Base-by-base conservation (phyloP, 2,113 vertebrate species). In the Myotis lucifugus region DNA sequence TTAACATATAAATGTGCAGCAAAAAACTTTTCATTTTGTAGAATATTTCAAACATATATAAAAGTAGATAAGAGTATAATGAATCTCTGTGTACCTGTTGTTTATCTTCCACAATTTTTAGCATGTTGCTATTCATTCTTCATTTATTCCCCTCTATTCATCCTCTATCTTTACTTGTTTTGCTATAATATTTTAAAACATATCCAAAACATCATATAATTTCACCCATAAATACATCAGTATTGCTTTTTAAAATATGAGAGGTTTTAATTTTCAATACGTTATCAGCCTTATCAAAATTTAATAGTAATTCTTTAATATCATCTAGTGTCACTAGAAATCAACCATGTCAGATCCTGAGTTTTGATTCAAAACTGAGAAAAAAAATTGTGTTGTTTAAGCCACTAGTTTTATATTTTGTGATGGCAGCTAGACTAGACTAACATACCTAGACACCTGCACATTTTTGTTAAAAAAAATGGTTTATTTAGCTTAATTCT, bases 291-390 rank as follows among this genome's bases (percentile, higher is more conserved):
- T 67, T 46, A 59, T 46, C 9, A 81, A 74, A 89, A 92, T 89
- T 52, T 70, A 90, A 72, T 59, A 93, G 12, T 8, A 78, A 50
- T 83, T 96, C 9, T 74, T 94, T 64, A 70, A 37, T 73, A 37
- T 72, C 42, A 29, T 72, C 15, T 94, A 78, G 6, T 90, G 54
- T 90, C 18, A 54, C 18, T 13, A 48, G 34, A 79, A 54, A 79
- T 3, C 2, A 90, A 29, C 18, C 12, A 12, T n/a, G 34, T 42
- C 18, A 54, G 34, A 69, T 8, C 42, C 40, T 69, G 46, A 17
- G 40, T 34, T 67, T 90, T 32, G 48, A 42, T 79, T 46, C 14
- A 56, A 37, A 56, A 25, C 76, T 83, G 67, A 48, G 78, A 61
- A 54, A 61, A 90, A 91, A 91, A 37, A 83, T 61, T 50, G 21